phyloP scores from a whole-genome alignment of 1,140 invertebrate genomes.

The Neotoxoptera formosana region DNA sequence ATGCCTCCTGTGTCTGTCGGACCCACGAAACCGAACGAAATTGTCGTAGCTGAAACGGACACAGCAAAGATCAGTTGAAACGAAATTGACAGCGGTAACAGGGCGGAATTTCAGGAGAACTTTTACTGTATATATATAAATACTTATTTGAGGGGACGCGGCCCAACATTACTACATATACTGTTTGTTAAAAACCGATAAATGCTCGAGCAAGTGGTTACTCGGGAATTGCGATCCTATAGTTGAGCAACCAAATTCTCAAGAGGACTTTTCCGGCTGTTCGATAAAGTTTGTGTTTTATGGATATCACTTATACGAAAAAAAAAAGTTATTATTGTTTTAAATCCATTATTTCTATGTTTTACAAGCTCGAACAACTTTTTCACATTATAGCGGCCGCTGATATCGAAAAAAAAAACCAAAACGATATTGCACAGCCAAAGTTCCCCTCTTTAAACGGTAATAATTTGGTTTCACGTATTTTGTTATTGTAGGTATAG shows the following conservation, averaged over 20 bases:
- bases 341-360: not conserved
- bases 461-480: not conserved
- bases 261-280: not conserved
- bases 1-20: conserved; percentile 77
- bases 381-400: not conserved
- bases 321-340: conserved; percentile 3
- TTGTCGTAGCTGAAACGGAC: conserved; percentile 74
- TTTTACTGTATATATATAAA: not conserved
- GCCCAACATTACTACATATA: not conserved
- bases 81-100: not conserved
- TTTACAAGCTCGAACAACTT: not conserved
- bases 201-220: not conserved
- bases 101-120: not conserved
- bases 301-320: not conserved
- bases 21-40: conserved; percentile 77
- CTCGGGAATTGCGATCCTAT: not conserved
- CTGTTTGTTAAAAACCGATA: not conserved
- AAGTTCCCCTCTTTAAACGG: not conserved
- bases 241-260: not conserved
- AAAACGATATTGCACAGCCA: not conserved
- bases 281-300: not conserved
- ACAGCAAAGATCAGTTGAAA: not conserved
- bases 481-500: not conserved
- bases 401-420: not conserved
- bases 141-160: not conserved